Conservation (phyloP, 2,797 vertebrate genomes). For the Xenops minutus region DNA sequence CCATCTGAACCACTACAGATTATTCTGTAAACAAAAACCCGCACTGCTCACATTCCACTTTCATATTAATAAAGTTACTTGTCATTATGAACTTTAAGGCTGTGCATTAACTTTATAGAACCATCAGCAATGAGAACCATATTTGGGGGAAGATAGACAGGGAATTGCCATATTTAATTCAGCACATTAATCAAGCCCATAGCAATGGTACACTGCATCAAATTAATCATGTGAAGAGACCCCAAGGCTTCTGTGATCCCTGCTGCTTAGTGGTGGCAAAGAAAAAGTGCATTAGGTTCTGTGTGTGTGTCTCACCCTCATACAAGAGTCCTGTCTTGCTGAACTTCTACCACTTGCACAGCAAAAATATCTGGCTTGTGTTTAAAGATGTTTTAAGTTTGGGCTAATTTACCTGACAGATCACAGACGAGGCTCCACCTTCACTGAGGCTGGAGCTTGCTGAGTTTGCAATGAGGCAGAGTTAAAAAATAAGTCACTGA, state of each 20-base stretch:
- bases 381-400: background rate
- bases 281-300: background rate
- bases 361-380: background rate
- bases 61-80: background rate
- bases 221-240: background rate
- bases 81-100: background rate
- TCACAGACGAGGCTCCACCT: background rate
- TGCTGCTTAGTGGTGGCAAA: background rate
- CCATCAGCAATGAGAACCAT: background rate
- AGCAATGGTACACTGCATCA: background rate
- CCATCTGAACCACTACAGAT: background rate
- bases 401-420: background rate
- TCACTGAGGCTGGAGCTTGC: background rate
- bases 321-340: background rate
- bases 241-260: background rate
- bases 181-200: background rate
- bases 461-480: background rate
- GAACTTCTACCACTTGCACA: background rate
- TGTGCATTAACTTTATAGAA: background rate
- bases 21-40: background rate
- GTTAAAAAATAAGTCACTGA: background rate
- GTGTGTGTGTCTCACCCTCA: accelerated
- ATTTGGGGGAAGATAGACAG: background rate
- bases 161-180: background rate
- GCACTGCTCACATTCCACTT: background rate